These are phyloP conservation scores for Radopholus similis DNA, from an alignment of 1,140 invertebrate genomes.

Conservation along the genomic window DNA sequence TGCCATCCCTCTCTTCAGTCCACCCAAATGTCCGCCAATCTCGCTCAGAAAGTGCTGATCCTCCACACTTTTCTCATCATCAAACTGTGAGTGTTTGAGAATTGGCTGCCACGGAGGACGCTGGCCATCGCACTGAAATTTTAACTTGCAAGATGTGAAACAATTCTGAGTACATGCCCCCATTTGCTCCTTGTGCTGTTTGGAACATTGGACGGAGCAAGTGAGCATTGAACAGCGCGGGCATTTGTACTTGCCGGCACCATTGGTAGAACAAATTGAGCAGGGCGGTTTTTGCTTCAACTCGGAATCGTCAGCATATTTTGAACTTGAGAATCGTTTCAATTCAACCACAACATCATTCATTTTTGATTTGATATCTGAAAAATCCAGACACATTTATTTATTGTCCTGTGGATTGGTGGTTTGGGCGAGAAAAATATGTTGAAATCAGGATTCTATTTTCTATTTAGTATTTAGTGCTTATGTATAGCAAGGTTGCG, in stretches of 20 bases:
- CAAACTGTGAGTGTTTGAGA: background rate
- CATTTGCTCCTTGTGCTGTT: background rate
- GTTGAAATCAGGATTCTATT: too few relatives aligned
- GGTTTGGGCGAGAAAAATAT: too few relatives aligned
- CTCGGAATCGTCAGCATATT: background rate
- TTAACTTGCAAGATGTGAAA: background rate
- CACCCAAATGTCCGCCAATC: background rate
- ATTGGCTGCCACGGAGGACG: background rate
- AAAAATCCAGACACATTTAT: too few relatives aligned
- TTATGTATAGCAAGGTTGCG: too few relatives aligned
- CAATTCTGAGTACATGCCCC: background rate
- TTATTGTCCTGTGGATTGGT: too few relatives aligned
- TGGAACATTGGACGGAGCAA: background rate
- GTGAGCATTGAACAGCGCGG: background rate
- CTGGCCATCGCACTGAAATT: background rate
- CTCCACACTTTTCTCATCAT: background rate
- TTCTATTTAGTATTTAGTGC: too few relatives aligned
- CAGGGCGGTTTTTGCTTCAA: background rate
- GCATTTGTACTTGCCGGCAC: background rate
- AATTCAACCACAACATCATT: too few relatives aligned
- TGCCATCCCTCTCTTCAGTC: too few relatives aligned
- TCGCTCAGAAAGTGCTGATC: background rate
- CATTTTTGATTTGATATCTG: too few relatives aligned
- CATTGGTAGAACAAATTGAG: background rate
- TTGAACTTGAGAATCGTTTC: background rate